Conservation (phyloP, 2,888 invertebrate genomes). For the Tachina fera region DNA sequence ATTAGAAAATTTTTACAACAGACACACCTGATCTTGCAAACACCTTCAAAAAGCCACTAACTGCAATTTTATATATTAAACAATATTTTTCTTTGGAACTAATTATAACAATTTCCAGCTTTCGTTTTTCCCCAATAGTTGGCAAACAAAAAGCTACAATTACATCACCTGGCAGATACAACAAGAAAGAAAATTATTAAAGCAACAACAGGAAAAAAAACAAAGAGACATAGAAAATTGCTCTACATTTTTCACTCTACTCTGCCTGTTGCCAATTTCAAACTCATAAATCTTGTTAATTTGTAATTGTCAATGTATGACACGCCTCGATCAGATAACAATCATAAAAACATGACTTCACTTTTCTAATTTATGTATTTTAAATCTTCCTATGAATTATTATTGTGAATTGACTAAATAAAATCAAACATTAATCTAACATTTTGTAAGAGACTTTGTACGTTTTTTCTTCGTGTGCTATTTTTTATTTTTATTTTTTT, state of each 20-base stretch:
- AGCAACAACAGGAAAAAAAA: neutral
- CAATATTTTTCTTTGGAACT: slow-evolving; percentile 47
- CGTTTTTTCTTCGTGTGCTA: neutral
- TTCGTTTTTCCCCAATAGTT: slow-evolving; percentile 27
- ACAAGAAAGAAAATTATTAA: neutral
- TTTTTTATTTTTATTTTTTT: slow-evolving; percentile 27
- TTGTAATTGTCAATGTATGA: slow-evolving; percentile 54
- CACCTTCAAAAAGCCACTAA: neutral
- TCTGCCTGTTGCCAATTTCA: neutral
- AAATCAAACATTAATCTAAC: slow-evolving; percentile 26
- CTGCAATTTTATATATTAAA: neutral
- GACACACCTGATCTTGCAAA: neutral
- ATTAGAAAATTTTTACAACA: neutral
- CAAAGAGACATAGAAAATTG: slow-evolving; percentile 9
- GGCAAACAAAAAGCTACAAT: neutral
- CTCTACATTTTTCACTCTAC: slow-evolving; percentile 7
- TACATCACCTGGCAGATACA: slow-evolving; percentile 27
- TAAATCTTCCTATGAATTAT: slow-evolving; percentile 32
- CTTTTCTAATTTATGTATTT: slow-evolving; percentile 21
- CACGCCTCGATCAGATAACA: slow-evolving; percentile 57
- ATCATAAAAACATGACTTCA: slow-evolving; percentile 58
- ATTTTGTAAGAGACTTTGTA: slow-evolving; percentile 31
- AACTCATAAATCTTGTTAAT: slow-evolving; percentile 51
- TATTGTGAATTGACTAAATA: slow-evolving; percentile 11
- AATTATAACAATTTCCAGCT: slow-evolving; percentile 49